phyloP scores from a whole-genome alignment of 2,888 invertebrate species.

The Maniola hyperantus region DNA sequence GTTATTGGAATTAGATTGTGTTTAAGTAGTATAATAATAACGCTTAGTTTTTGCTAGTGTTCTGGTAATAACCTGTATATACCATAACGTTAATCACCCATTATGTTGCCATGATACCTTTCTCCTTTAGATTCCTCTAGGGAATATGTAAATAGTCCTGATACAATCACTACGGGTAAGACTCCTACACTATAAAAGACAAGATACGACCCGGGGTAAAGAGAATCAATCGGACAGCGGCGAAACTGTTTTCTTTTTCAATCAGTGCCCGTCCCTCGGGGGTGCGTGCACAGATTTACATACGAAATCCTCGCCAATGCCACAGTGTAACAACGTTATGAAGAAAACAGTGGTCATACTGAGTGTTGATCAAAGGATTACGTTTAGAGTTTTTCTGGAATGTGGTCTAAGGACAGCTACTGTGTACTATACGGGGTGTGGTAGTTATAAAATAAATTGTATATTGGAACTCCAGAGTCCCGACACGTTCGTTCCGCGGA shows the following conservation, averaged over 20 bases:
- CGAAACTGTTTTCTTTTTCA: conserved; percentile 79
- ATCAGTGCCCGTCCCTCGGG: conserved; percentile 71
- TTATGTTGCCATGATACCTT: not conserved
- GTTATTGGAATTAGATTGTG: too few relatives aligned
- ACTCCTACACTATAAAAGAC: conserved; percentile 52
- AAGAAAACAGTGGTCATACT: not conserved
- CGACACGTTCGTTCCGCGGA: conserved; percentile 50
- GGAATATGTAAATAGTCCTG: not conserved
- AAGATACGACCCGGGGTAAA: conserved; percentile 63
- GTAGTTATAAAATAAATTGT: conserved; percentile 76
- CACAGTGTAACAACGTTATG: conserved; percentile 49
- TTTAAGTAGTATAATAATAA: too few relatives aligned
- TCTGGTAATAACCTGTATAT: too few relatives aligned
- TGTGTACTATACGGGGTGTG: conserved; percentile 42
- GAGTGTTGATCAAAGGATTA: not conserved
- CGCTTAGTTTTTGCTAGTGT: too few relatives aligned
- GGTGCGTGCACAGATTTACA: conserved; percentile 54
- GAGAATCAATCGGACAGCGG: conserved; percentile 75
- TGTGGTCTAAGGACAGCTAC: conserved; percentile 44
- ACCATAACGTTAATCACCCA: not conserved
- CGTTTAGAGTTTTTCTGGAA: conserved; percentile 22
- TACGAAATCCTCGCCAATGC: conserved; percentile 44
- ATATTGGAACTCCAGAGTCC: conserved; percentile 55
- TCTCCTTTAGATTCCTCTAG: not conserved
- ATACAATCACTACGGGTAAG: not conserved